Percentiles rank a stretch among this genome's conserved stretches.
Conservation (phyloP, 2,888 invertebrate genomes). For the Drosophila stalkeri region DNA sequence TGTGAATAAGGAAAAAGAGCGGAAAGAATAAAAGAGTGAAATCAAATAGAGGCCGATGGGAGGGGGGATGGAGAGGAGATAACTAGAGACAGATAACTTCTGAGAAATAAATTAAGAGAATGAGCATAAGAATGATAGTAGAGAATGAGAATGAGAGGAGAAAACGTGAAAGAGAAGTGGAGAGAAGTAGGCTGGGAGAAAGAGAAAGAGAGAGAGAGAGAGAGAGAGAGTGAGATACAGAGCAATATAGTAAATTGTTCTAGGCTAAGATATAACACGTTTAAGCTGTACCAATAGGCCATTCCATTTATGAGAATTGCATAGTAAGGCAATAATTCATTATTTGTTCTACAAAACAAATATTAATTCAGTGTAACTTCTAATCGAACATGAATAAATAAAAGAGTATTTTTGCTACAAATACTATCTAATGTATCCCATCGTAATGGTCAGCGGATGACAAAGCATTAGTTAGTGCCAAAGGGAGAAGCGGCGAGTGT, state of each 20-base stretch:
- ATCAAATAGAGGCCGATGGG: no score
- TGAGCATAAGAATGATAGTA: background rate
- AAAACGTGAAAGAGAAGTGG: background rate
- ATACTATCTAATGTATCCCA: background rate
- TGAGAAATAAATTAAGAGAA: no score
- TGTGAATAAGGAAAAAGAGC: no score
- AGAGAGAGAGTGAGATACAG: background rate
- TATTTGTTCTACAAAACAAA: background rate
- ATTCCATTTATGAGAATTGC: slow-evolving; percentile 2
- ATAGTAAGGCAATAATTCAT: background rate
- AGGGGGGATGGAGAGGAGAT: no score
- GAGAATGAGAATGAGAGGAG: background rate
- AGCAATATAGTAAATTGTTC: background rate
- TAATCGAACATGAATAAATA: background rate
- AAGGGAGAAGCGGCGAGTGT: slow-evolving; percentile 8
- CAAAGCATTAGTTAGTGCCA: background rate
- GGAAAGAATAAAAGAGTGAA: no score
- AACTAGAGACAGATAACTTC: background rate
- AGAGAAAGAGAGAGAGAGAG: no score
- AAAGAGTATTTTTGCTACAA: background rate
- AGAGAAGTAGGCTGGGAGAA: background rate
- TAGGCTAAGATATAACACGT: no score
- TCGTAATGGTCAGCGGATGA: background rate
- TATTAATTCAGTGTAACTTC: no score
- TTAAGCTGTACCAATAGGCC: no score